A percentile compares a stretch with the other conserved stretches of the same genome.
These are phyloP conservation scores for Byasa hedistus DNA, from an alignment of 2,888 invertebrate genomes.

Conservation along the genomic window DNA sequence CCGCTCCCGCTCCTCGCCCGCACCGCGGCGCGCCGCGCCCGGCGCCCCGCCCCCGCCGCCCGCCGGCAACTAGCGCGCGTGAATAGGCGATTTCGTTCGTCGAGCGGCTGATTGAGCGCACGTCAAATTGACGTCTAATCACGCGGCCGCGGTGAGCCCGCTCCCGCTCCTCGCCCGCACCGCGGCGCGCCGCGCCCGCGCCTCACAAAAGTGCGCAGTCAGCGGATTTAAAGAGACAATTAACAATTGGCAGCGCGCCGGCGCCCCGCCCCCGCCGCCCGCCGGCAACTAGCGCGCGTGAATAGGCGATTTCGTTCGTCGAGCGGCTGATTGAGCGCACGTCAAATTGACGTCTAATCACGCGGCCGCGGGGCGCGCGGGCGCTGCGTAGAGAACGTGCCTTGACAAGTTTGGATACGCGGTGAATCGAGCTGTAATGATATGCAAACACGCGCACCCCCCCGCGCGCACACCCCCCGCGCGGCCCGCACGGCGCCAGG, in stretches of 20 bases:
- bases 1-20: slow-evolving; percentile 32
- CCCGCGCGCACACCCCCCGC: background rate
- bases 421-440: slow-evolving; percentile 39
- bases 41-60: slow-evolving; percentile 48
- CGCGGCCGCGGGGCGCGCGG: slow-evolving; percentile 32
- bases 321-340: slow-evolving; percentile 38
- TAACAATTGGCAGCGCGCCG: background rate
- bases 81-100: slow-evolving; percentile 69
- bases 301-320: slow-evolving; percentile 68
- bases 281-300: slow-evolving; percentile 72
- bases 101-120: slow-evolving; percentile 40
- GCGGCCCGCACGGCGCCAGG: slow-evolving; percentile 7
- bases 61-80: slow-evolving; percentile 72
- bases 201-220: slow-evolving; percentile 21
- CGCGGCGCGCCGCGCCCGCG: slow-evolving; percentile 20
- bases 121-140: slow-evolving; percentile 41
- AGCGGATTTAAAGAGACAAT: slow-evolving; percentile 26
- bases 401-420: slow-evolving; percentile 19
- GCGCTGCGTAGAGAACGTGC: slow-evolving; percentile 10
- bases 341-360: slow-evolving; percentile 41
- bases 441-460: too few species aligned
- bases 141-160: slow-evolving; percentile 33
- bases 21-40: slow-evolving; percentile 24
- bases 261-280: slow-evolving; percentile 50
- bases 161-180: slow-evolving; percentile 28